A percentile compares a stretch with the other conserved stretches of the same genome.
phyloP scores from a whole-genome alignment of 2,888 invertebrate species.

The Vesta saturnalis region DNA sequence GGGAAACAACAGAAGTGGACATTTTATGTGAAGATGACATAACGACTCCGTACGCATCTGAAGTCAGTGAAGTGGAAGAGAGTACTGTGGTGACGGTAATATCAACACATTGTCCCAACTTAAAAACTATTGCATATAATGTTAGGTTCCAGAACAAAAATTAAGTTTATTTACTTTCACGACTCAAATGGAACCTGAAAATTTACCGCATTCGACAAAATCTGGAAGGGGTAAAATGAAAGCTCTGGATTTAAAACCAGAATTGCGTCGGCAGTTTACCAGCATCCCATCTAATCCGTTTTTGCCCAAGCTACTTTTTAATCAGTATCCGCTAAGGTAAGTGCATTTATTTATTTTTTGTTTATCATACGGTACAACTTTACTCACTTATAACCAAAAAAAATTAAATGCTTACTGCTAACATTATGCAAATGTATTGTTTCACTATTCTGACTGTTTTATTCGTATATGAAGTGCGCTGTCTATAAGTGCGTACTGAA shows the following conservation, averaged over 20 bases:
- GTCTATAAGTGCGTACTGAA: no score
- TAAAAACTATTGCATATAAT: neutral
- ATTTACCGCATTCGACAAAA: slow-evolving; percentile 15
- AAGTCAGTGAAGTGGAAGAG: neutral
- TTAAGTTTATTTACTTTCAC: slow-evolving; percentile 22
- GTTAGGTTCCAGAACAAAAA: neutral
- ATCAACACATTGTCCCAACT: no score
- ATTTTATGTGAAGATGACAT: no score
- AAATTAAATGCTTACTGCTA: no score
- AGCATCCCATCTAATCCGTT: neutral
- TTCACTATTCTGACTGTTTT: no score
- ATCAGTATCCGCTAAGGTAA: slow-evolving; percentile 14
- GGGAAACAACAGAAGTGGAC: neutral
- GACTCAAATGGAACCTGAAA: slow-evolving; percentile 10
- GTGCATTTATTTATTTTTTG: neutral
- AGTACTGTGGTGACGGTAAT: no score
- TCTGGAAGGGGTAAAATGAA: slow-evolving; percentile 14
- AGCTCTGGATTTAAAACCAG: neutral
- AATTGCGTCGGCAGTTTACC: neutral
- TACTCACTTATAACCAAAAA: no score
- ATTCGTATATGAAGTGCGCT: no score
- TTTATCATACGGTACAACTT: no score
- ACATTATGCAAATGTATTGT: no score
- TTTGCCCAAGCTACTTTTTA: neutral
- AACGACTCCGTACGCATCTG: neutral